Percentiles rank a stretch among this genome's conserved stretches.
These are phyloP conservation scores for Drosophila ananassae DNA, from an alignment of 1,140 invertebrate species.

Conservation along the genomic window DNA sequence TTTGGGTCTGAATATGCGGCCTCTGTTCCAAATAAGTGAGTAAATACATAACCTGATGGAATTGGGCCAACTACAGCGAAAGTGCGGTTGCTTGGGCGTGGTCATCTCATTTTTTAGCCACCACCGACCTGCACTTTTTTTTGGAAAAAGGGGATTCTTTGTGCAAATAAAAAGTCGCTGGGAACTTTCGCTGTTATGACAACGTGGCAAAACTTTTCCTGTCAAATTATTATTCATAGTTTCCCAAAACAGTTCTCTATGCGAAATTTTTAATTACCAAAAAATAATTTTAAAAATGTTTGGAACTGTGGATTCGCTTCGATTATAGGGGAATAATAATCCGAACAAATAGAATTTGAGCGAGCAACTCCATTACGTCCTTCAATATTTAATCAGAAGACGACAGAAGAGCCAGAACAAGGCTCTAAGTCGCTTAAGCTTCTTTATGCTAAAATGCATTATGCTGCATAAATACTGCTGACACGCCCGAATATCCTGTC, in stretches of 20 bases:
- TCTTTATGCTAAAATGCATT: slow-evolving; percentile 42
- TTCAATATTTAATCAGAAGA: slow-evolving; percentile 39
- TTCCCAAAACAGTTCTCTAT: no score
- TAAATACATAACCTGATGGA: slow-evolving; percentile 46
- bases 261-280: slow-evolving; percentile 5
- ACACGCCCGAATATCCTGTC: slow-evolving; percentile 42
- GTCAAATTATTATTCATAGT: no score
- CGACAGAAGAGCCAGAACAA: background rate
- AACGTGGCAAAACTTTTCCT: slow-evolving; percentile 6
- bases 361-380: slow-evolving; percentile 19
- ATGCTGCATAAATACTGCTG: slow-evolving; percentile 51
- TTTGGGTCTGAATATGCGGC: slow-evolving; percentile 44
- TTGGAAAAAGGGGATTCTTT: slow-evolving; percentile 2
- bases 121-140: background rate
- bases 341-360: slow-evolving; percentile 11
- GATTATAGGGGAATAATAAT: background rate
- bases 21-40: slow-evolving; percentile 45
- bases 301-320: background rate
- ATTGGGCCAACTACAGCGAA: slow-evolving; percentile 53
- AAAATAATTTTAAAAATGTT: background rate
- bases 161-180: slow-evolving; percentile 14
- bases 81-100: slow-evolving; percentile 47
- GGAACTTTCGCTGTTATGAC: slow-evolving; percentile 30
- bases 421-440: slow-evolving; percentile 35
- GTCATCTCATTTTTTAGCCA: slow-evolving; percentile 17